Base-by-base conservation (phyloP, 1,140 invertebrate genomes). In the Scaptodrosophila lebanonensis region DNA sequence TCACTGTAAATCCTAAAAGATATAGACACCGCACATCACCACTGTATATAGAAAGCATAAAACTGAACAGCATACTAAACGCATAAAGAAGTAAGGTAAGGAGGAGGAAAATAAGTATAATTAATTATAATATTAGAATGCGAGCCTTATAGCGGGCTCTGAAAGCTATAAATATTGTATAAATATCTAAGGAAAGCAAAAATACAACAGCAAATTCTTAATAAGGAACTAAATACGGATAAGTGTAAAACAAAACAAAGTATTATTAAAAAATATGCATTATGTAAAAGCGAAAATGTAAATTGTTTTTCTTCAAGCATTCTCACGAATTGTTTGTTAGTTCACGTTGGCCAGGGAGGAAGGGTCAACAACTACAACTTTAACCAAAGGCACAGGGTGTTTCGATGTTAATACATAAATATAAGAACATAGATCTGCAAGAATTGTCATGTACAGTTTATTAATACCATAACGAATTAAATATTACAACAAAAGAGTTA, bases 251-350 rank as follows among this genome's bases (percentile, higher is more conserved):
- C 65, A 48, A 57, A 62, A 51, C 60, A 73, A 73, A 79, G 73
- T 79, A 77, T 77, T 77, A 77, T 63, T 79, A 77, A 77, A 72
- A 50, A 75, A 75, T 65, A 60, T n/a, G 40, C 65, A 39, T 60
- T 29, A 45, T 57, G 60, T 69, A 65, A 58, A 65, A 32, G 29
- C 36, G 45, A 52, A 77, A 59, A 25, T 29, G 17, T 25, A 25
- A 25, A 25, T 25, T 25, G 22, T 25, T 25, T 25, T 25, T 25
- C 22, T 25, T 25, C 8, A 4, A 25, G 22, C 22, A 25, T n/a
- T n/a, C n/a, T n/a, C n/a, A n/a, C n/a, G n/a, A n/a, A n/a, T n/a
- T n/a, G n/a, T n/a, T n/a, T n/a, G n/a, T n/a, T n/a, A n/a, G n/a
- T n/a, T n/a, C n/a, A n/a, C n/a, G n/a, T n/a, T n/a, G n/a, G n/a